These are phyloP conservation scores for Leuciscus idus DNA, from an alignment of 2,113 vertebrate species.

Conservation along the genomic window DNA sequence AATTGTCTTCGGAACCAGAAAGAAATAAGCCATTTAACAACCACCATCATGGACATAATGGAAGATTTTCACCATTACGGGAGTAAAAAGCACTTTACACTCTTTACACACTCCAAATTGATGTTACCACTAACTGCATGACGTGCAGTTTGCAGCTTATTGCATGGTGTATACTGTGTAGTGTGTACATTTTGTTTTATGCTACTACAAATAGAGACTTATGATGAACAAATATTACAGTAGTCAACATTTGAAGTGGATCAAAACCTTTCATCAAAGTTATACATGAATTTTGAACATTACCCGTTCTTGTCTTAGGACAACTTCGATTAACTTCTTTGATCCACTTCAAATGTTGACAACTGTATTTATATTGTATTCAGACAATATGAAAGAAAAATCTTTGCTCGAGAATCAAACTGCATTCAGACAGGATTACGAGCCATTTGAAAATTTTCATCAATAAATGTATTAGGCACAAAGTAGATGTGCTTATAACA, in stretches of 20 bases:
- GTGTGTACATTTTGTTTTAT: not conserved
- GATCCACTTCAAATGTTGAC: no score
- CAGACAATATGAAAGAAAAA: not conserved
- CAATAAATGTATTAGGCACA: not conserved
- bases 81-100: conserved; percentile 2
- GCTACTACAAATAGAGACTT: not conserved
- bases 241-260: no score
- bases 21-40: not conserved
- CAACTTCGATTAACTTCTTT: no score
- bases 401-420: not conserved
- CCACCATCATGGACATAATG: not conserved
- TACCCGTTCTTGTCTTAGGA: no score
- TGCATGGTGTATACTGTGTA: not conserved
- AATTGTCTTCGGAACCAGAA: not conserved
- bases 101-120: not conserved
- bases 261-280: no score
- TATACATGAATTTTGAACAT: no score
- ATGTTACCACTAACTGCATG: not conserved
- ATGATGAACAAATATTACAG: not conserved
- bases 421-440: not conserved
- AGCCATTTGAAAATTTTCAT: not conserved
- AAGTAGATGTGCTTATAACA: not conserved
- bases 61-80: not conserved
- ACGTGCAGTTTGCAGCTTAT: not conserved
- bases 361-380: not conserved